Evolutionary conservation across 2,113 vertebrate genomes (phyloP).

Genomic region (Atrichornis clamosus): DNA sequence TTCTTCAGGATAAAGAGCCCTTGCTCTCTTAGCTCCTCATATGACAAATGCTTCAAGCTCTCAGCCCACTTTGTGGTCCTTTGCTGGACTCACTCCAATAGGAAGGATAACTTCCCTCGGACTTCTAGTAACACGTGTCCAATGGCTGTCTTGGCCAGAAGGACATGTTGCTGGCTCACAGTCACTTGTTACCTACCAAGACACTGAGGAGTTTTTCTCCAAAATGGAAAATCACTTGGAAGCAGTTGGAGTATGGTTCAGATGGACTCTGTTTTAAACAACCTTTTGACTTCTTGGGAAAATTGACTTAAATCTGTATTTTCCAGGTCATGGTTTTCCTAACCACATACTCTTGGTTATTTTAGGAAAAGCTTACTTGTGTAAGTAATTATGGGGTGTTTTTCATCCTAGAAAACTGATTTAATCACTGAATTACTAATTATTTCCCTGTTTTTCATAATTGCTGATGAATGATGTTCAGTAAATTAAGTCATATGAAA

Average conservation of each 20-base stretch:
- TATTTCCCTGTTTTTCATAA: background rate
- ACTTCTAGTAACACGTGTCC: background rate
- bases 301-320: background rate
- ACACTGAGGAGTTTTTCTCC: background rate
- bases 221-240: background rate
- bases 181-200: background rate
- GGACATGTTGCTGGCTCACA: background rate
- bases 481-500: background rate
- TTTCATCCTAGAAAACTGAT: background rate
- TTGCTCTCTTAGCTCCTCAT: background rate
- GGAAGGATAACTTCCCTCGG: background rate
- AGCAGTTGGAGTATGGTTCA: background rate
- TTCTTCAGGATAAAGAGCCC: background rate
- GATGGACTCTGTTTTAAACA: background rate
- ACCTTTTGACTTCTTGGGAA: background rate
- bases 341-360: background rate
- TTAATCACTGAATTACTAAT: background rate
- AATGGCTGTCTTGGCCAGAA: background rate
- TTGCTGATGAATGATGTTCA: background rate
- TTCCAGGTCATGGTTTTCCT: background rate
- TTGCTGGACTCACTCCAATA: background rate
- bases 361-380: background rate
- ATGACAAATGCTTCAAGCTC: background rate
- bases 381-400: background rate
- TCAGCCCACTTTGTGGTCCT: accelerated